Base-by-base conservation (phyloP, 2,888 invertebrate genomes). In the Sepioteuthis lessoniana region DNA sequence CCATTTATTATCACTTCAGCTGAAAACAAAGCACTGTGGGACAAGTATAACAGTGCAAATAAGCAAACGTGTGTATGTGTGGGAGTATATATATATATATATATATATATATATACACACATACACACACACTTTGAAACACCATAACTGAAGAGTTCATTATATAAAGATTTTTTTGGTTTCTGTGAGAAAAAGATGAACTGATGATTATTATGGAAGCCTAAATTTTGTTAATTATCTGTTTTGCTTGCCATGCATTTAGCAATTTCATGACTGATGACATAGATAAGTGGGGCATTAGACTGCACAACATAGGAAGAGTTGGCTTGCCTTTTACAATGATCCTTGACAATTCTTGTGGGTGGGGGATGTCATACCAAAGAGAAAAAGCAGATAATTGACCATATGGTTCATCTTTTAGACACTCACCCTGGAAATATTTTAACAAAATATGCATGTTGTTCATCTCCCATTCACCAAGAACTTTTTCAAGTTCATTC, bases 291-390 rank as follows among this genome's bases (percentile, higher is more conserved):
- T 93, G 93, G 35, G 91, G 50, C 90, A 94, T 90, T 46, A 91
- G 35, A 46, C 91, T 91, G 37, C 50, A 94, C 50, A 94, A 46
- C 37, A 91, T 35, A 0, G 55, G 93, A 7, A 93, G 38, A 3
- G 93, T 93, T 31, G 93, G 93, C 60, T 50, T 93, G 7, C 93
- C 93, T 94, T 95, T 95, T 28, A 96, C 94, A 60, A 94, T 94
- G 92, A 95, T 94, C 42, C 95, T 95, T 28, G 95, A 93, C 21
- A 96, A 94, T 35, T 95, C 94, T 16, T 94, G 90, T 31, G 95
- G 95, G 55, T 94, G 95, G 10, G 96, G 96, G 25, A 96, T 95
- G 94, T 96, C 95, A 94, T 96, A 96, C 96, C 96, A 96, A 1
- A 95, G 94, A 47, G 96, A 94, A 91, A 96, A 96, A 31, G 96